Conservation (phyloP, 2,113 vertebrate genomes). For the Anoplopoma fimbria region DNA sequence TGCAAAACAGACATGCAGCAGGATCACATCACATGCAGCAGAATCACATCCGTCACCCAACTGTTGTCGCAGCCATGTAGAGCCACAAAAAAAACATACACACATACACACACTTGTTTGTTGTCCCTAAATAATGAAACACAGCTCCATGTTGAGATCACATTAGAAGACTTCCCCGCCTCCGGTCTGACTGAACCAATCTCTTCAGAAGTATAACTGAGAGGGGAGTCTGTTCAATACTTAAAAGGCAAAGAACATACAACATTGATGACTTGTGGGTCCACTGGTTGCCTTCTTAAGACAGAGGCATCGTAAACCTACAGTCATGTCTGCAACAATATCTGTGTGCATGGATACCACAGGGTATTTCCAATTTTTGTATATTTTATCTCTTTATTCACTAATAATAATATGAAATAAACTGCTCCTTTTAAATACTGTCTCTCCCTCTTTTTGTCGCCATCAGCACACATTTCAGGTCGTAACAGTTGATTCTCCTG, state of each 20-base stretch:
- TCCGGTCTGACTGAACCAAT: slow-evolving; percentile 58
- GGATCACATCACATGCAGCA: no score
- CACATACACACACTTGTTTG: slow-evolving; percentile 26
- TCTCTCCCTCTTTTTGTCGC: not conserved
- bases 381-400: not conserved
- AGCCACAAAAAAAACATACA: not conserved
- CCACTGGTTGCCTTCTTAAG: slow-evolving; percentile 21
- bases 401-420: not conserved
- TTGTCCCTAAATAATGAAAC: slow-evolving; percentile 71
- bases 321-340: not conserved
- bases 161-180: slow-evolving; percentile 48
- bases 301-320: not conserved
- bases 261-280: slow-evolving; percentile 70
- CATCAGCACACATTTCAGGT: slow-evolving; percentile 15
- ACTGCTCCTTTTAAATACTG: not conserved
- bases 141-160: slow-evolving; percentile 48
- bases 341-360: not conserved
- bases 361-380: not conserved
- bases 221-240: slow-evolving; percentile 54
- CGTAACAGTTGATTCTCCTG: not conserved
- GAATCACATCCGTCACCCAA: not conserved
- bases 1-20: not conserved
- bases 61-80: not conserved
- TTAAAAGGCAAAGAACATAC: slow-evolving; percentile 68
- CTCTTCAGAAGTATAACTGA: slow-evolving; percentile 50